A percentile compares a stretch with the other conserved stretches of the same genome.
Conservation (phyloP, 53 echinoderm and acorn worm genomes). For the Actinopyga echinites region DNA sequence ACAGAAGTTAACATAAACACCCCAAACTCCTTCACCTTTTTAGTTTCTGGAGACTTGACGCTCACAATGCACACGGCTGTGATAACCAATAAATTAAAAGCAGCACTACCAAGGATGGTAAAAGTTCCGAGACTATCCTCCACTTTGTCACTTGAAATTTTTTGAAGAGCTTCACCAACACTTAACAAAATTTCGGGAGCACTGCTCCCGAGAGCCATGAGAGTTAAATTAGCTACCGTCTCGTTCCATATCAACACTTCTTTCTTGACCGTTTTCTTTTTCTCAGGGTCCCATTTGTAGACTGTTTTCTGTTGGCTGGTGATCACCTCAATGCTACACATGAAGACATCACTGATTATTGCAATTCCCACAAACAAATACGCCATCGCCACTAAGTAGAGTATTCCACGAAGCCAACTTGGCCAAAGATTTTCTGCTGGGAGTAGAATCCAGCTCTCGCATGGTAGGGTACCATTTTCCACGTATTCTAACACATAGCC, state of each 20-base stretch:
- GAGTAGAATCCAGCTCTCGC: slow-evolving; percentile 82
- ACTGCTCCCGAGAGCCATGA: slow-evolving; percentile 97
- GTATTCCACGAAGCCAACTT: slow-evolving; percentile 61
- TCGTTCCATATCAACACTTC: slow-evolving; percentile 97
- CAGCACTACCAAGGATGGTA: slow-evolving; percentile 93
- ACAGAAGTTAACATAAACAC: slow-evolving; percentile 86
- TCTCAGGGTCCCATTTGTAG: slow-evolving; percentile 80
- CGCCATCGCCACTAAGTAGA: slow-evolving; percentile 79
- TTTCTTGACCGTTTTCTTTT: slow-evolving; percentile 73
- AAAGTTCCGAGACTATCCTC: slow-evolving; percentile 89
- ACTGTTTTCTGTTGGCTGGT: slow-evolving; percentile 91
- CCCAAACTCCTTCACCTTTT: slow-evolving; percentile 88
- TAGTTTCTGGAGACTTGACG: slow-evolving; percentile 80
- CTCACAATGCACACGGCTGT: slow-evolving; percentile 81
- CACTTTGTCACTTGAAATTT: slow-evolving; percentile 20
- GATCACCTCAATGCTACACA: slow-evolving; percentile 97
- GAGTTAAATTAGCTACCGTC: slow-evolving; percentile 91
- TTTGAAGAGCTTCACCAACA: slow-evolving; percentile 65
- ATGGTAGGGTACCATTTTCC: slow-evolving; percentile 17
- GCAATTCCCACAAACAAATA: slow-evolving; percentile 94
- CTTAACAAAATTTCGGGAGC: slow-evolving; percentile 91
- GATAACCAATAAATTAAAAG: slow-evolving; percentile 92
- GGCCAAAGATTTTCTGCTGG: slow-evolving; percentile 98
- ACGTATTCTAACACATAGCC: slow-evolving; percentile 74
- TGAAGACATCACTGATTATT: slow-evolving; percentile 95